Percentiles rank a stretch among this genome's conserved stretches.
phyloP scores from a whole-genome alignment of 2,888 invertebrate genomes.

The Lochmaea crataegi region DNA sequence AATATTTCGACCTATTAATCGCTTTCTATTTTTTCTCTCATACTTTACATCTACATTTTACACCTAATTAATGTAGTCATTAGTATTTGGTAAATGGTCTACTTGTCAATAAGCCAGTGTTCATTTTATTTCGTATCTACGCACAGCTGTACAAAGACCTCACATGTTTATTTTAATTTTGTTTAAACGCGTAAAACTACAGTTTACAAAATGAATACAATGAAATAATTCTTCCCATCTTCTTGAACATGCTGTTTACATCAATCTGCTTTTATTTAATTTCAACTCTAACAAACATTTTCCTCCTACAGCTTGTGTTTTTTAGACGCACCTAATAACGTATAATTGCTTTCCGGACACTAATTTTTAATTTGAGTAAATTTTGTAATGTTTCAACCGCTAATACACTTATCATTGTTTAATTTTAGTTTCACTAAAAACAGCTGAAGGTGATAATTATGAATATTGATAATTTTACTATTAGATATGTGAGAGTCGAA shows the following conservation, averaged over 20 bases:
- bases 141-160: neutral
- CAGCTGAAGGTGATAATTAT: too few species aligned
- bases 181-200: neutral
- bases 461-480: too few species aligned
- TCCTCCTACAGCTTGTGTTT: too few species aligned
- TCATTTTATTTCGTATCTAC: slow-evolving; percentile 1
- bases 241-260: neutral
- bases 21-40: slow-evolving; percentile 6
- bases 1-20: slow-evolving; percentile 4
- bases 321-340: too few species aligned
- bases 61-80: slow-evolving; percentile 13
- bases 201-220: neutral
- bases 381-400: too few species aligned
- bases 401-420: too few species aligned
- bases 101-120: neutral
- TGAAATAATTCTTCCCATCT: neutral
- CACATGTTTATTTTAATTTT: slow-evolving; percentile 2
- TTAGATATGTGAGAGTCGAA: too few species aligned
- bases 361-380: too few species aligned
- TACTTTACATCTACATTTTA: slow-evolving; percentile 10
- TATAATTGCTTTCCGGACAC: too few species aligned
- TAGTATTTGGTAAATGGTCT: slow-evolving; percentile 10
- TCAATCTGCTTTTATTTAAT: too few species aligned
- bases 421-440: too few species aligned
- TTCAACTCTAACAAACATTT: too few species aligned